Percentiles rank a stretch among this genome's conserved stretches.
These are phyloP conservation scores for Saccopteryx leptura DNA, from an alignment of 2,113 vertebrate genomes.

Conservation along the genomic window DNA sequence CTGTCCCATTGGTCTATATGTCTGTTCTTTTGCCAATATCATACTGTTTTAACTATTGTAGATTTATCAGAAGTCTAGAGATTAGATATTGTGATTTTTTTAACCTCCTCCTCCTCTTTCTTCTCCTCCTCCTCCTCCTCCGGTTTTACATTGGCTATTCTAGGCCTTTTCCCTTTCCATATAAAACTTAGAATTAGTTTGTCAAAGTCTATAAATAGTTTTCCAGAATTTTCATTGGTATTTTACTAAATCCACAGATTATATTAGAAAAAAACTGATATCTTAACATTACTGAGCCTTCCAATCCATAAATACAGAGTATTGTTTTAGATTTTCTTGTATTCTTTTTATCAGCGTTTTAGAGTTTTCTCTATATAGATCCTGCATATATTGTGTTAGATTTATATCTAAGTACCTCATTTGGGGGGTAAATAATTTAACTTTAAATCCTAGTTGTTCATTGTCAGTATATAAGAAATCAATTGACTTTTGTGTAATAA, in stretches of 20 bases:
- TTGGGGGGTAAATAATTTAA: background rate
- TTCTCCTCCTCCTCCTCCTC: background rate
- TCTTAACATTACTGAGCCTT: background rate
- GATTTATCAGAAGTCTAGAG: conserved; percentile 19
- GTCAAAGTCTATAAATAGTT: background rate
- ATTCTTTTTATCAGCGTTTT: background rate
- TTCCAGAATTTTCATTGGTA: background rate
- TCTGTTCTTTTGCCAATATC: background rate
- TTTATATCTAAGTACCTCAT: background rate
- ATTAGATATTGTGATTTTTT: background rate
- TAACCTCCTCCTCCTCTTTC: background rate
- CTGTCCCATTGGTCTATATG: background rate
- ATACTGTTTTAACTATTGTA: background rate
- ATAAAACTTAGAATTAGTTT: conserved; percentile 44
- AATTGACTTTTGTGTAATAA: background rate
- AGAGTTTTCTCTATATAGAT: background rate
- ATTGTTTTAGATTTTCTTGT: background rate
- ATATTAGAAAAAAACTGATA: background rate
- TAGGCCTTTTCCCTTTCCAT: background rate
- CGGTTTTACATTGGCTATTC: background rate
- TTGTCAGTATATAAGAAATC: background rate
- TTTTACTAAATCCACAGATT: background rate
- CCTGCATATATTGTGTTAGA: background rate
- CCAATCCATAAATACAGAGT: background rate
- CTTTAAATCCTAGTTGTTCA: background rate